Conservation (phyloP, 2,113 vertebrate genomes). For the Forbesichthys agassizii region DNA sequence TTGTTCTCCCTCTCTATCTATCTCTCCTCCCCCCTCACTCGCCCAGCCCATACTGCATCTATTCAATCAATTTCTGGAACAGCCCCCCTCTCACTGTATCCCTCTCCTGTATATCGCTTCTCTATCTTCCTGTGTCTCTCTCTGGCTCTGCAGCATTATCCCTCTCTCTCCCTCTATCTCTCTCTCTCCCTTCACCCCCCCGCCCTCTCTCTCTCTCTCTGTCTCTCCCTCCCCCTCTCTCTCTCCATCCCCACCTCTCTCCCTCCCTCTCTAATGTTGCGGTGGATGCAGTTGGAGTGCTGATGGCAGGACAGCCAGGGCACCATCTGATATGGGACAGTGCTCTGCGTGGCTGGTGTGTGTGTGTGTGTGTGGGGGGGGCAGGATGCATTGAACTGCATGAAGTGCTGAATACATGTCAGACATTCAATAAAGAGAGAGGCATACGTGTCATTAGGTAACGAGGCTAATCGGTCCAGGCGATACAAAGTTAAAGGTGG, state of each 20-base stretch:
- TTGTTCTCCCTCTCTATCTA: constrained; percentile 51
- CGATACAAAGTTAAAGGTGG: no score
- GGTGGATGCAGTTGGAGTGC: constrained; percentile 15
- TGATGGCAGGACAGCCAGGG: no score
- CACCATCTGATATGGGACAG: no score
- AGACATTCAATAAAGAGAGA: not conserved
- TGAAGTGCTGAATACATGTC: not conserved
- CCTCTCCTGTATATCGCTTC: constrained; percentile 7
- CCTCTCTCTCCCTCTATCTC: constrained; percentile 11
- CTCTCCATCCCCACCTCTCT: not conserved
- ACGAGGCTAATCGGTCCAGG: no score
- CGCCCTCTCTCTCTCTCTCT: not conserved
- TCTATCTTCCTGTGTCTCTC: constrained; percentile 8
- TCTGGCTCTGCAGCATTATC: constrained; percentile 47
- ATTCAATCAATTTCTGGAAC: constrained; percentile 83
- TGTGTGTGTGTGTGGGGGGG: constrained; percentile 3
- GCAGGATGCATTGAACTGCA: not conserved
- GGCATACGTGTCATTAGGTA: no score
- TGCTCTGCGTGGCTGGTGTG: not conserved
- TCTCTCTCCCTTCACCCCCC: constrained; percentile 21
- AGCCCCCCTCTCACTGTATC: constrained; percentile 56
- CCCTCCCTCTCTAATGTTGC: constrained; percentile 22
- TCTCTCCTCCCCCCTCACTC: constrained; percentile 20
- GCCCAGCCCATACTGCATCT: constrained; percentile 76
- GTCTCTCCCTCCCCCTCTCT: not conserved